phyloP scores from a whole-genome alignment of 1,140 invertebrate genomes.

The Dinoponera quadriceps region DNA sequence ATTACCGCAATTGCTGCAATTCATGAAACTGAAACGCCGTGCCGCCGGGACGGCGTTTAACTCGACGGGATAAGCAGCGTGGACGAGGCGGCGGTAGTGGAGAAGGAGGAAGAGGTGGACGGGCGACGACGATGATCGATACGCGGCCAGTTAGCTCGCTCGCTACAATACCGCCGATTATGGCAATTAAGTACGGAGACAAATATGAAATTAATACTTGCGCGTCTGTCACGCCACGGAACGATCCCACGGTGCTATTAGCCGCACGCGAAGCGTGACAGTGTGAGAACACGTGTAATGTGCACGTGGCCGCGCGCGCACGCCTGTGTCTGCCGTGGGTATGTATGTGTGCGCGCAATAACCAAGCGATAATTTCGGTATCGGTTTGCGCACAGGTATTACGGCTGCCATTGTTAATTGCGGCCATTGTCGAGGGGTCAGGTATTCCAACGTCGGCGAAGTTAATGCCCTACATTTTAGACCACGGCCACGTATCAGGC shows the following conservation, averaged over 20 bases:
- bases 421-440: slow-evolving; percentile 58
- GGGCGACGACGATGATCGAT: slow-evolving; percentile 34
- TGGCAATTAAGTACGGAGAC: slow-evolving; percentile 49
- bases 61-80: slow-evolving; percentile 2
- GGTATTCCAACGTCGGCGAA: slow-evolving; percentile 35
- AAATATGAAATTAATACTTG: slow-evolving; percentile 52
- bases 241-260: slow-evolving; percentile 54
- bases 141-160: slow-evolving; percentile 21
- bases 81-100: background rate
- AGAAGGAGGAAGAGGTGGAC: no score
- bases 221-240: slow-evolving; percentile 25
- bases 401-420: slow-evolving; percentile 68
- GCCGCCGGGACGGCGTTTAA: background rate
- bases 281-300: no score
- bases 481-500: slow-evolving; percentile 14
- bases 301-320: no score
- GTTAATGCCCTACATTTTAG: slow-evolving; percentile 66
- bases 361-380: slow-evolving; percentile 62
- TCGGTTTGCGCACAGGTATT: slow-evolving; percentile 56
- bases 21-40: background rate
- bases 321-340: background rate
- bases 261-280: slow-evolving; percentile 4
- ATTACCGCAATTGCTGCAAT: slow-evolving; percentile 45
- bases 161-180: slow-evolving; percentile 36
- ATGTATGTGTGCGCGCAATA: slow-evolving; percentile 14